These are phyloP conservation scores for Peromyscus melanophrys DNA, from an alignment of 2,797 vertebrate genomes.

Conservation along the genomic window DNA sequence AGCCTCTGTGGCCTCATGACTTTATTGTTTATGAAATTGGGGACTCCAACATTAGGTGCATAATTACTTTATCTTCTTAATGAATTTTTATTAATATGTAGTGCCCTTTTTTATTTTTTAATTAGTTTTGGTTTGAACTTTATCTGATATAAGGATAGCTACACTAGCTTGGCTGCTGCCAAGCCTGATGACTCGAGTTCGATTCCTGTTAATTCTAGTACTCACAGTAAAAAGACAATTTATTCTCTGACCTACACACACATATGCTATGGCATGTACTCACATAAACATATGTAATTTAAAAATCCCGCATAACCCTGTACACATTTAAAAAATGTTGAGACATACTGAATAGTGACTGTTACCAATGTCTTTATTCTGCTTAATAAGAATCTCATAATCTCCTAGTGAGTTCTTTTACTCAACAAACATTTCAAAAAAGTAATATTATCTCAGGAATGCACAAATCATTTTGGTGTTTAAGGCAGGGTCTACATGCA, in stretches of 20 bases:
- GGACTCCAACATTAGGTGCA: neutral
- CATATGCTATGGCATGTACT: neutral
- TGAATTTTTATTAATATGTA: neutral
- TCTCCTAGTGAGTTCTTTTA: neutral
- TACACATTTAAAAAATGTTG: neutral
- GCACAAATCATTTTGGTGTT: neutral
- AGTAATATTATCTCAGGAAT: neutral
- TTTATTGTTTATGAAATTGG: neutral
- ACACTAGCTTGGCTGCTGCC: neutral
- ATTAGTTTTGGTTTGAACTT: neutral
- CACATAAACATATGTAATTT: neutral
- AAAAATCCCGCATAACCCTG: neutral
- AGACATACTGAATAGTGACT: neutral
- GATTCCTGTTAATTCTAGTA: neutral
- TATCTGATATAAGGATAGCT: neutral
- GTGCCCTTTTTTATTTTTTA: neutral
- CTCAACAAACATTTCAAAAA: constrained; percentile 30
- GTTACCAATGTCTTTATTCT: constrained; percentile 2
- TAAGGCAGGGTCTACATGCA: too few relatives aligned
- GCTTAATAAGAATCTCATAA: neutral
- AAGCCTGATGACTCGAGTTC: neutral
- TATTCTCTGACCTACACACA: neutral
- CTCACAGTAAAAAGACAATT: neutral
- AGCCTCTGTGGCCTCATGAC: neutral
- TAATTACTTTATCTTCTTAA: neutral